Evolutionary conservation across 2,113 vertebrate genomes (phyloP), one percentile per base, ranked within the genome.

Genomic region (Brachyistius frenatus): DNA sequence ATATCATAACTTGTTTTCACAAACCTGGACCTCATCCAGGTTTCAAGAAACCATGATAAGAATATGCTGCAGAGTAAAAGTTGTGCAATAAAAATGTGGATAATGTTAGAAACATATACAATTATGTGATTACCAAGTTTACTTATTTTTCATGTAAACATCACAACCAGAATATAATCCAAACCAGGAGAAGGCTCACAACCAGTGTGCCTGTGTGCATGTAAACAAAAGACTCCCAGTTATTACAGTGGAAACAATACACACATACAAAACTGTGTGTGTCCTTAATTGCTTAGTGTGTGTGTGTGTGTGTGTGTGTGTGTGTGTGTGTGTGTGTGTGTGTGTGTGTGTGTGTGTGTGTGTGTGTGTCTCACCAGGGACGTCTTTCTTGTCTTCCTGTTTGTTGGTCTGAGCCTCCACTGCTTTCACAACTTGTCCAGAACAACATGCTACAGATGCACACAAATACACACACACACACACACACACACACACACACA

Each of bases 311-410:
- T 64, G 23, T 23, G 23, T 23, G 23, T 23, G 23, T 23, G 23
- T 23, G 23, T 23, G 23, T 23, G 23, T 23, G 23, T 23, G 41
- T 75, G 41, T 75, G 75, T 69, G 72, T 55, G 61, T 64, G 23
- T 23, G 23, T 23, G 23, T 23, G 23, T 23, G 23, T 23, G 23
- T 23, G 23, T 23, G 23, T 23, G 23, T 23, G 41, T 75, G 75
- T 69, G 72, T 55, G 61, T 5, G 7, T 53, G 32, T 62, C 93
- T 84, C 88, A 98, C 97, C 97, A 94, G 96, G 96, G 2, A 95
- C 89, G 68, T 99, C 97, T 88, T 98, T 99, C 90, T 99, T 98
- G 82, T 99, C 98, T 85, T 98, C 97, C 36, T 96, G 97, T 79
- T 96, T 95, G 86, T 91, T 96, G 53, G 88, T 94, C 61, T 96